These are phyloP conservation scores for Euwallacea similis DNA, from an alignment of 1,140 invertebrate species.

Conservation along the genomic window DNA sequence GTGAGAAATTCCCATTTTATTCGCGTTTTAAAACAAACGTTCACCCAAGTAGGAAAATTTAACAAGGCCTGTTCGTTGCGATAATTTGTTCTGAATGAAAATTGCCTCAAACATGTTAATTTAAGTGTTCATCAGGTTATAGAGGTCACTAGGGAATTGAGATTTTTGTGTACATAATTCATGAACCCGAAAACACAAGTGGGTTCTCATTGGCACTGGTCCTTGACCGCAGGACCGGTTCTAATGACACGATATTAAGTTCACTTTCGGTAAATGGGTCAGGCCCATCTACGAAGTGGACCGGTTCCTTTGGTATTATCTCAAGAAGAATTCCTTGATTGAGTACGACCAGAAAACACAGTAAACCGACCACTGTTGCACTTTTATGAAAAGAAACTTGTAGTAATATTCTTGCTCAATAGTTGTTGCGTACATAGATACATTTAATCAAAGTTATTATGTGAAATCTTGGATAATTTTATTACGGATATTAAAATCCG, in stretches of 20 bases:
- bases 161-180: neutral
- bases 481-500: neutral
- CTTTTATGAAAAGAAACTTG: too few relatives aligned
- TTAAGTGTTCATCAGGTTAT: too few relatives aligned
- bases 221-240: conserved; percentile 27
- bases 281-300: conserved; percentile 10
- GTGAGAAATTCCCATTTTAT: conserved; percentile 4
- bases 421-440: too few relatives aligned
- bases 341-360: neutral
- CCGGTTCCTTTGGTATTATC: conserved; percentile 9
- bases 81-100: conserved; percentile 11
- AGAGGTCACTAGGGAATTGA: too few relatives aligned
- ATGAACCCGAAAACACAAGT: neutral
- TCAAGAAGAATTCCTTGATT: conserved; percentile 1
- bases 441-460: too few relatives aligned
- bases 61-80: conserved; percentile 1
- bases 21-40: conserved; percentile 5
- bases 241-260: conserved; percentile 21
- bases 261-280: conserved; percentile 27
- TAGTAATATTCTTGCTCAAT: too few relatives aligned
- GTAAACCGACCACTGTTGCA: too few relatives aligned
- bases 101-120: neutral
- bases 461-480: neutral
- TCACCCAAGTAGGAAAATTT: conserved; percentile 14
- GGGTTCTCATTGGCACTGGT: neutral